phyloP scores from a whole-genome alignment of 64 coral and sea anemone species.

The Stichodactyla mertensii region DNA sequence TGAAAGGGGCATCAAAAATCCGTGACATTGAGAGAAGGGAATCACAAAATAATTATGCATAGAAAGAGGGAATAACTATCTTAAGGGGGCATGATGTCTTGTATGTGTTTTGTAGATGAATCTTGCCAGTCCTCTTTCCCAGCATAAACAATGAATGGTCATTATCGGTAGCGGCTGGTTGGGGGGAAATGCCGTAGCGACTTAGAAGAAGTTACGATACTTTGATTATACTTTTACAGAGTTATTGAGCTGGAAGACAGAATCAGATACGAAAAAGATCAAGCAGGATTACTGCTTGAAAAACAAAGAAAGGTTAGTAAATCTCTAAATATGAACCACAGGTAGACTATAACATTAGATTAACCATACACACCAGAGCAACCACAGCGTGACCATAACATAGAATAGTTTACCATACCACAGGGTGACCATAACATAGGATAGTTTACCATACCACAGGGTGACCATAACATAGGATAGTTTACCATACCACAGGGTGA shows the following conservation, averaged over 20 bases:
- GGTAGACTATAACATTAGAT: no score
- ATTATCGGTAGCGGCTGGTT: no score
- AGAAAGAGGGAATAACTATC: no score
- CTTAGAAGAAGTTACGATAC: background rate
- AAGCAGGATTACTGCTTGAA: conserved; percentile 74
- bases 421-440: background rate
- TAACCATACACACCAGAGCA: no score
- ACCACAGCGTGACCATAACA: background rate
- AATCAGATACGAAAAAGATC: conserved; percentile 90
- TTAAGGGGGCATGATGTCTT: no score
- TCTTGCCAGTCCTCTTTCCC: no score
- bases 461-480: no score
- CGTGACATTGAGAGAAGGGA: no score
- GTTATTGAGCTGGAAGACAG: conserved; percentile 88
- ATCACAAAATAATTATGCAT: no score
- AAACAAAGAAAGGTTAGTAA: conserved; percentile 70
- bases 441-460: background rate
- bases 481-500: background rate
- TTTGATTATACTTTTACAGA: conserved; percentile 23
- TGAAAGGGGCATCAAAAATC: no score
- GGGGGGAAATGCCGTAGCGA: no score
- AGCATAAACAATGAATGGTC: background rate
- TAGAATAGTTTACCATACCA: background rate
- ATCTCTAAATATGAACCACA: background rate
- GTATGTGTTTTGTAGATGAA: no score